Conservation (phyloP, 2,888 invertebrate genomes). For the Tipula confusa region DNA sequence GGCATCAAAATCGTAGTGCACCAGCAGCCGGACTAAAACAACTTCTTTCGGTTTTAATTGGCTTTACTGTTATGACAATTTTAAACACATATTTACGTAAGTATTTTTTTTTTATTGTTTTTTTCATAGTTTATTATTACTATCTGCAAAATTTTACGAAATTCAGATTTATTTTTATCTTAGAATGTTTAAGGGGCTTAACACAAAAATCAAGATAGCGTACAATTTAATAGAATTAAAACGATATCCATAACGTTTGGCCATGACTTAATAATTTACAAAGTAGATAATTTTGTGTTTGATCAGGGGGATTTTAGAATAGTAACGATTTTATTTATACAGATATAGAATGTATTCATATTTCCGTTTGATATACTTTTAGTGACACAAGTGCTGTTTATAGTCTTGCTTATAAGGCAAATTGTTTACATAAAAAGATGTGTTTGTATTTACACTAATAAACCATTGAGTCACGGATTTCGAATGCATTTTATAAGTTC, state of each 20-base stretch:
- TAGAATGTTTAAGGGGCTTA: neutral
- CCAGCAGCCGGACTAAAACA: conserved; percentile 61
- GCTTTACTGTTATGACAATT: conserved; percentile 62
- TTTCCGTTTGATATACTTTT: neutral
- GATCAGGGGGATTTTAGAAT: neutral
- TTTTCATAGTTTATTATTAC: neutral
- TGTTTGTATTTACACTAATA: no score
- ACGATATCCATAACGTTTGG: neutral
- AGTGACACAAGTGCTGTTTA: neutral
- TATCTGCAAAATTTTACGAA: no score
- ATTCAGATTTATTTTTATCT: neutral
- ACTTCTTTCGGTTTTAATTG: conserved; percentile 56
- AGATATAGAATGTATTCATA: neutral
- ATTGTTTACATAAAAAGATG: no score
- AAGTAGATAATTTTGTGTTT: neutral
- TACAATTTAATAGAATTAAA: neutral
- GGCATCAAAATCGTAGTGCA: conserved; percentile 57
- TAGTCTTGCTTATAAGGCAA: no score
- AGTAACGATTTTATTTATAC: neutral
- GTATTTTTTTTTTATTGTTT: neutral
- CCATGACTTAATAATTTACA: neutral
- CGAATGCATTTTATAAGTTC: no score
- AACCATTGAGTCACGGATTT: no score
- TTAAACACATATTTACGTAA: conserved; percentile 56
- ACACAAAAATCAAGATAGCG: neutral